phyloP scores from a whole-genome alignment of 2,797 vertebrate genomes.

The Acipenser transmontanus region DNA sequence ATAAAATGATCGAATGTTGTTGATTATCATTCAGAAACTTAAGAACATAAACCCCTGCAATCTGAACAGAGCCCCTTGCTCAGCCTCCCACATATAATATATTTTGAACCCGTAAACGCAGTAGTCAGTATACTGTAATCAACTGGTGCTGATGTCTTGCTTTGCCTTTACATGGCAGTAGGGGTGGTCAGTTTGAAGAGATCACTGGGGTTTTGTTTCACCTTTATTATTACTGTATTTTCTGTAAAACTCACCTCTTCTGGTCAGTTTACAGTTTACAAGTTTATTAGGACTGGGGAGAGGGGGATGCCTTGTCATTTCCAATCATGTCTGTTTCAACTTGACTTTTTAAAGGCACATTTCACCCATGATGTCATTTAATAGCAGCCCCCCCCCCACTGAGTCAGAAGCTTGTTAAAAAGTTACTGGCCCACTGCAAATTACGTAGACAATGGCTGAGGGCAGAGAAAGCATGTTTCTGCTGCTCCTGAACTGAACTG shows the following conservation, averaged over 20 bases:
- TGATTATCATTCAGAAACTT: too few species aligned
- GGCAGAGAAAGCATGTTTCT: not conserved
- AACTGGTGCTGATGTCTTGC: too few species aligned
- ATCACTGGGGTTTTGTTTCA: not conserved
- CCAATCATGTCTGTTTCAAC: not conserved
- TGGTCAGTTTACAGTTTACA: not conserved
- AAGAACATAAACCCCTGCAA: too few species aligned
- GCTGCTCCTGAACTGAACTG: not conserved
- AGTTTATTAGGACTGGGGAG: not conserved
- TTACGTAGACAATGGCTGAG: not conserved
- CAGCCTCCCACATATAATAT: too few species aligned
- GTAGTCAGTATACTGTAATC: too few species aligned
- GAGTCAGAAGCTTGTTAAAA: not conserved
- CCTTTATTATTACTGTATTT: not conserved
- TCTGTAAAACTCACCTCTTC: not conserved
- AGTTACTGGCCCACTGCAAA: not conserved
- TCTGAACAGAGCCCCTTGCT: too few species aligned
- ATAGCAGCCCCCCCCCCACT: not conserved
- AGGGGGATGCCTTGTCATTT: not conserved
- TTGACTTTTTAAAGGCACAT: not conserved
- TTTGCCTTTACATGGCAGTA: not conserved
- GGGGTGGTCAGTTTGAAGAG: not conserved
- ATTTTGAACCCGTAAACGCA: too few species aligned
- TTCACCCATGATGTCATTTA: not conserved
- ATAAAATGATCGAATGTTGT: too few species aligned